Base-by-base conservation (phyloP, 2,113 vertebrate species). In the Limnothrissa miodon region DNA sequence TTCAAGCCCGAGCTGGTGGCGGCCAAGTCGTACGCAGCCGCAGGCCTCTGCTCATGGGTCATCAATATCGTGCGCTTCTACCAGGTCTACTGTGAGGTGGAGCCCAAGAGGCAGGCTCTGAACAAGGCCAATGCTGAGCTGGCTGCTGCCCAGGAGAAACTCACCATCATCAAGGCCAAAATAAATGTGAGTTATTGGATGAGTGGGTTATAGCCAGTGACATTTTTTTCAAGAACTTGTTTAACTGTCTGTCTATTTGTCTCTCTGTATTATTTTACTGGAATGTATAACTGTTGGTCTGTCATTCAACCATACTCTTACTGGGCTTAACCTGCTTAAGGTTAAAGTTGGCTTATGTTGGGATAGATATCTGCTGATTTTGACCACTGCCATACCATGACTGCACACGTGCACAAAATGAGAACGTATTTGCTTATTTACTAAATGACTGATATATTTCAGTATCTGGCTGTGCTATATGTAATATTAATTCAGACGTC, bases 31-130 rank as follows among this genome's bases (percentile, higher is more conserved):
- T 74, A 89, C 0, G 96, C 98, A 0, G 98, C 98, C 0, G 96
- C 97, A 0, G 98, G 98, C 6, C 96, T 99, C 82, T 99, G 98
- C 90, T 98, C 97, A 7, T 99, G 98, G 98, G 98, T 99, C 78
- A 89, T 99, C 39, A 99, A 99, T 91, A 95, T 99, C 0, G 95
- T 94, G 80, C 95, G 87, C 79, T 99, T 97, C 91, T 95, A 99
- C 0, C 87, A 95, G 83, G 95, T 98, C 0, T 98, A 93, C 90
- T 96, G 97, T 0, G 95, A 99, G 0, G 98, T 99, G 86, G 96
- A 99, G 89, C 98, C 98, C 10, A 99, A 99, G 88, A 93, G 97
- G 0, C 96, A 97, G 88, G 97, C 97, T 0, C 89, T 99, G 44
- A 93, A 74, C 89, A 96, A 94, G 89, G 97, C 97, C 87, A 97